Base-by-base conservation (phyloP, 2,113 vertebrate genomes). In the Arizona elegans region DNA sequence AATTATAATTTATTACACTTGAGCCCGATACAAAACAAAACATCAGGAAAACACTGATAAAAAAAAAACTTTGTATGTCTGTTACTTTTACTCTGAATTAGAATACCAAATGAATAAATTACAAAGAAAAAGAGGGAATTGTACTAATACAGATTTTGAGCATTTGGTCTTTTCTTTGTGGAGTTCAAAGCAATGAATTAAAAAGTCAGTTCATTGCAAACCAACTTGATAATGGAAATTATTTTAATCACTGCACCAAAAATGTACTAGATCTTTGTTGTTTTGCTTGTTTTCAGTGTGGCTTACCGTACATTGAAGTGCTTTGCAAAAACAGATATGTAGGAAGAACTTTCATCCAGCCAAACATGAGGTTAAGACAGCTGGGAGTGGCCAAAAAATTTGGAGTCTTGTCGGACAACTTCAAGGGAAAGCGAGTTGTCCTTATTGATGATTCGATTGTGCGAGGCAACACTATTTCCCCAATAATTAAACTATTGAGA, bases 301-400 rank as follows among this genome's bases (percentile, higher is more conserved):
- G 99, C 38, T 97, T 99, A 86, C 99, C 99, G 0, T 99, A 99
- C 5, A 97, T 99, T 52, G 99, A 99, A 96, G 99, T 99, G 54
- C 97, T 99, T 26, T 99, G 99, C 96, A 99, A 99, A 98, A 99
- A 99, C 93, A 98, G 99, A 0, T 99, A 99, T 0, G 99, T 99
- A 1, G 99, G 99, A 87, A 98, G 99, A 96, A 99, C 99, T 0
- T 99, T 99, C 86, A 99, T 99, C 97, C 99, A 99, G 93, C 99
- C 99, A 87, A 99, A 99, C 56, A 99, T 99, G 96, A 98, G 99
- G n/a, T 93, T 99, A 96, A 98, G 99, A 94, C 99, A 99, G 24
- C 98, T 99, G 7, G 99, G 99, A 6, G 99, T 99, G 62, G 99
- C 99, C 54, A 99, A 99, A 97, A 99, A 99, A 96, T 99, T 99